Evolutionary conservation across 1,140 invertebrate genomes (phyloP).

Genomic region (Tetragonula clypearis): DNA sequence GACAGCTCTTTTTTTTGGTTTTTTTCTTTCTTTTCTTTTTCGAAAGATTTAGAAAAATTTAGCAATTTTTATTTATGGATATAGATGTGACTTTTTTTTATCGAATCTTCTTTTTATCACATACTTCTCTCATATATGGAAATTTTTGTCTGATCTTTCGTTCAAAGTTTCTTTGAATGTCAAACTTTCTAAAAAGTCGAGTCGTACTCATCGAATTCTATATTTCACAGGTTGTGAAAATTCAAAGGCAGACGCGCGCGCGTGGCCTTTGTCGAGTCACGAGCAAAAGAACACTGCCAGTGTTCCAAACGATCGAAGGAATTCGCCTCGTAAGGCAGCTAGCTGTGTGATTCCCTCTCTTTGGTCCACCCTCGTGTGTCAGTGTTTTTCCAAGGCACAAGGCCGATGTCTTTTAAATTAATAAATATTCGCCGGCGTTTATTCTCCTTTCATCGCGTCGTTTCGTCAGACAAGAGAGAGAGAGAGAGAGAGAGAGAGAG

Average conservation of each 20-base stretch:
- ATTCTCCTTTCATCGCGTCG: neutral
- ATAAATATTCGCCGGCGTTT: conserved; percentile 63
- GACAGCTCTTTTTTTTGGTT: neutral
- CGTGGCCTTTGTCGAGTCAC: conserved; percentile 65
- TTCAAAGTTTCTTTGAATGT: too few relatives aligned
- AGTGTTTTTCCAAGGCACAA: conserved; percentile 52
- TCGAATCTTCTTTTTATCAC: too few relatives aligned
- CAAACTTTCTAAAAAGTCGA: too few relatives aligned
- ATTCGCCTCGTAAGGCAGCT: conserved; percentile 72
- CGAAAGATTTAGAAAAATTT: neutral
- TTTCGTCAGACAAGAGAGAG: neutral
- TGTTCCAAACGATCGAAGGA: conserved; percentile 64
- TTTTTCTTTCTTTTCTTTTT: neutral
- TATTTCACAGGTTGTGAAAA: conserved; percentile 9
- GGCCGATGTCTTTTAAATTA: conserved; percentile 63
- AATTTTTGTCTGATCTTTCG: too few relatives aligned
- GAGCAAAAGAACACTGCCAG: conserved; percentile 57
- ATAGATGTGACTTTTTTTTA: too few relatives aligned
- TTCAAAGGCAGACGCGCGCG: conserved; percentile 6
- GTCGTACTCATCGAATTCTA: too few relatives aligned
- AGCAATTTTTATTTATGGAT: neutral
- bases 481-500: neutral
- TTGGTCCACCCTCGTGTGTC: conserved; percentile 47
- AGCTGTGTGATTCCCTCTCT: conserved; percentile 39
- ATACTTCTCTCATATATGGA: too few relatives aligned